Evolutionary conservation across 2,113 vertebrate species (phyloP).

Genomic region (Nyctereutes procyonoides): DNA sequence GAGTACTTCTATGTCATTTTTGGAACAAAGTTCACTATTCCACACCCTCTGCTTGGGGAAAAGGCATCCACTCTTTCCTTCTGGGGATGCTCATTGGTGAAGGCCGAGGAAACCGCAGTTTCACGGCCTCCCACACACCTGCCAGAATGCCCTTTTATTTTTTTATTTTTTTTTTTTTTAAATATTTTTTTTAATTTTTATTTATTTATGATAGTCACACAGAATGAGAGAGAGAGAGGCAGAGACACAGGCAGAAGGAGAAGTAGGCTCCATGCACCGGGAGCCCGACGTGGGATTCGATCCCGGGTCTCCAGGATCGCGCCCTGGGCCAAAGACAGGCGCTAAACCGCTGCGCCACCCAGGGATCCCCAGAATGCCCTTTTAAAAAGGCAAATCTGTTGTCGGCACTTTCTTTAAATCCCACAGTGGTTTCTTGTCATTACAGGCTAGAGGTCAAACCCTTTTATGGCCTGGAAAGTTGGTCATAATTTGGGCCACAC

Average conservation of each 20-base stretch:
- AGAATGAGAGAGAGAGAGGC: too few relatives aligned
- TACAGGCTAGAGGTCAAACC: not conserved
- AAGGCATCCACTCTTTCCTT: not conserved
- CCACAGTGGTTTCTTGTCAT: rapidly evolving
- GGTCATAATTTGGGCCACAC: not conserved
- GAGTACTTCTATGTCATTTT: not conserved
- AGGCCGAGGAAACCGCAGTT: not conserved
- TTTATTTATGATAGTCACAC: too few relatives aligned
- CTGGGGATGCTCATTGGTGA: not conserved
- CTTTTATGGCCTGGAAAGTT: not conserved
- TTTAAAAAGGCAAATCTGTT: not conserved
- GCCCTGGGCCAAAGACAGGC: too few relatives aligned
- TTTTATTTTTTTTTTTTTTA: too few relatives aligned
- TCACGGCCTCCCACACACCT: not conserved
- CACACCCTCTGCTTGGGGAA: not conserved
- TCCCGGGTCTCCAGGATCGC: too few relatives aligned
- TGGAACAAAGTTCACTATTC: not conserved
- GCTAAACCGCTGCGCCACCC: too few relatives aligned
- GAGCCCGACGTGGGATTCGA: too few relatives aligned
- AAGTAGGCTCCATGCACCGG: too few relatives aligned
- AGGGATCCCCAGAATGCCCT: not conserved
- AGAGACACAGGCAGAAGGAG: too few relatives aligned
- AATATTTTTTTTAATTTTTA: too few relatives aligned
- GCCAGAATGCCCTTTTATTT: not conserved
- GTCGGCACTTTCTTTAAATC: not conserved